Evolutionary conservation across 2,888 invertebrate species (phyloP).

Genomic region (Baccha elongata): DNA sequence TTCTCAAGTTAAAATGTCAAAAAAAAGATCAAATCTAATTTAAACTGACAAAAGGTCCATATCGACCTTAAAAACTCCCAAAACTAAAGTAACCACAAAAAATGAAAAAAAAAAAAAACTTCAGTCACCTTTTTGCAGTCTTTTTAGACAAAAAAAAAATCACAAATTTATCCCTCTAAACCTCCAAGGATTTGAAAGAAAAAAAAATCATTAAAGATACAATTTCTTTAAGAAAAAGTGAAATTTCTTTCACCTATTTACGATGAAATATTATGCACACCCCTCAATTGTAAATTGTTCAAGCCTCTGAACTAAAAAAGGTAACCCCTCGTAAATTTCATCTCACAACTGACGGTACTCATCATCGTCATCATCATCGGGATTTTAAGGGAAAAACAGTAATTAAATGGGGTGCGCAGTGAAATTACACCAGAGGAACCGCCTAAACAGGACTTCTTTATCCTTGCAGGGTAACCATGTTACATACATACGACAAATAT

Average conservation of each 20-base stretch:
- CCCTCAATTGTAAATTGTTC: slow-evolving; percentile 55
- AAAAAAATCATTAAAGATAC: slow-evolving; percentile 15
- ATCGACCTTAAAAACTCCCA: slow-evolving; percentile 36
- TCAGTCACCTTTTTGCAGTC: slow-evolving; percentile 60
- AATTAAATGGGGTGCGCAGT: slow-evolving; percentile 67
- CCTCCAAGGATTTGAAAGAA: slow-evolving; percentile 2
- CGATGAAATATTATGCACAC: slow-evolving; percentile 53
- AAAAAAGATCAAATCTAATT: slow-evolving; percentile 51
- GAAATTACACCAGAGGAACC: slow-evolving; percentile 11
- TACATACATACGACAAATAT: slow-evolving; percentile 10
- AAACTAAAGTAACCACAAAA: slow-evolving; percentile 65
- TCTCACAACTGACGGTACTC: slow-evolving; percentile 56
- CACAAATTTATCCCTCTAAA: neutral
- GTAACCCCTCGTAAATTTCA: slow-evolving; percentile 64
- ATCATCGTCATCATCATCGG: slow-evolving; percentile 44
- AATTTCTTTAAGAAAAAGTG: slow-evolving; percentile 30
- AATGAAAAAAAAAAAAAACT: neutral
- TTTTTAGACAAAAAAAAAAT: slow-evolving; percentile 2
- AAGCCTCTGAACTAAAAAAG: slow-evolving; percentile 43
- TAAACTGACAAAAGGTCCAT: slow-evolving; percentile 51
- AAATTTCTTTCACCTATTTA: slow-evolving; percentile 28
- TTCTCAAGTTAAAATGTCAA: slow-evolving; percentile 8
- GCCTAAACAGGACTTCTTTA: slow-evolving; percentile 20
- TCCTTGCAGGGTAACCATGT: slow-evolving; percentile 3
- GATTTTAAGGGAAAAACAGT: slow-evolving; percentile 45